Percentiles rank a stretch among this genome's conserved stretches.
Conservation (phyloP, 2,888 invertebrate species). For the Drosophila lutescens region DNA sequence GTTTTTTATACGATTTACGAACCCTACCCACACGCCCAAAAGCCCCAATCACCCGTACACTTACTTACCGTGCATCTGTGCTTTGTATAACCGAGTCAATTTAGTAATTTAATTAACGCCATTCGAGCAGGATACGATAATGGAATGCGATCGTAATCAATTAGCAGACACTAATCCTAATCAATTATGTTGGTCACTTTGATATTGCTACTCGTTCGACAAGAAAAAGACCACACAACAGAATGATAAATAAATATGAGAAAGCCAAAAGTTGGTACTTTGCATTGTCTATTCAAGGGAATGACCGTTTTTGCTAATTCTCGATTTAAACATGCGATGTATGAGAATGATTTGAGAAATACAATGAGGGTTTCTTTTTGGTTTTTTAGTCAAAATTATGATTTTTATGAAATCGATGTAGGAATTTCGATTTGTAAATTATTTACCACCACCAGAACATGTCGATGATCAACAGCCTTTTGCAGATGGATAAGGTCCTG, state of each 20-base stretch:
- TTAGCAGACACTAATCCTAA: constrained; percentile 72
- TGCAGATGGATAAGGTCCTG: too few species aligned
- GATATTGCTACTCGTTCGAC: constrained; percentile 68
- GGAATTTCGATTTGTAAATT: too few species aligned
- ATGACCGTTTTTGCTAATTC: neutral
- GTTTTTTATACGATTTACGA: constrained; percentile 56
- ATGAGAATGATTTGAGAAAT: too few species aligned
- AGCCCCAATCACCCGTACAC: constrained; percentile 26
- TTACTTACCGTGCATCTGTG: constrained; percentile 59
- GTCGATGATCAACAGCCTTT: too few species aligned
- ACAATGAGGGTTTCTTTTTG: too few species aligned
- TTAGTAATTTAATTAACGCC: constrained; percentile 75
- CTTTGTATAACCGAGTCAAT: constrained; percentile 78
- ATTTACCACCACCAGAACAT: too few species aligned
- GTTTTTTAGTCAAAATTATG: too few species aligned
- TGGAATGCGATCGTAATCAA: constrained; percentile 51
- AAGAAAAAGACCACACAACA: constrained; percentile 48
- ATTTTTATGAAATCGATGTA: too few species aligned
- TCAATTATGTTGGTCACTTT: constrained; percentile 56
- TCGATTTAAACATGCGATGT: too few species aligned
- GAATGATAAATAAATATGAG: constrained; percentile 48
- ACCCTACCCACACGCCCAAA: constrained; percentile 31
- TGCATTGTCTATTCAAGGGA: neutral
- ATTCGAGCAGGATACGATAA: constrained; percentile 35
- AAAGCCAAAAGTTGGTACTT: constrained; percentile 41